Evolutionary conservation across 2,888 invertebrate species (phyloP), one percentile per base, ranked within the genome.

Genomic region (Erebia epiphron): DNA sequence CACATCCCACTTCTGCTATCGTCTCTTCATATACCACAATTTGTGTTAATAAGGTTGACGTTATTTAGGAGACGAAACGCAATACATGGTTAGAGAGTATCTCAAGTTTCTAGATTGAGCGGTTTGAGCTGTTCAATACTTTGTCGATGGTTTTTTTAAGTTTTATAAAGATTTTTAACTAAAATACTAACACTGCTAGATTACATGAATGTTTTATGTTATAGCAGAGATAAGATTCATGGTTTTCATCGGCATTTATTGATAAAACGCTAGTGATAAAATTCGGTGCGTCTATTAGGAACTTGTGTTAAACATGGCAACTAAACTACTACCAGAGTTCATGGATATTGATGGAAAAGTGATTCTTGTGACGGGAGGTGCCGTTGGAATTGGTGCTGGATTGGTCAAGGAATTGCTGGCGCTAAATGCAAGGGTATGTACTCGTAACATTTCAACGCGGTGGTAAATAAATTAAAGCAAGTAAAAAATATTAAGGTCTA

Each of bases 281-380:
- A 52, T 63, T 63, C 35, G 52, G 52, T 35, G n/a, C 35, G n/a
- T 11, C 0, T n/a, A 67, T 49, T 11, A n/a, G 50, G 13, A 35
- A n/a, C 14, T 14, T n/a, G 58, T 58, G 49, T 49, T 4, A 11
- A 58, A 60, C 13, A 67, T 67, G 67, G 54, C 66, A 10, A 46
- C 54, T 11, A 54, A 66, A 57, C 13, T 66, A 41, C 46, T 56
- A 16, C 56, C 56, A 43, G 67, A 69, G 76, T 80, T 79, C 77
- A 77, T 77, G 75, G 77, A 75, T 82, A 76, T 88, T 58, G 82
- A 88, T 18, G 85, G 87, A 21, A 91, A 90, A 84, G 90, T 92
- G 79, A 82, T 88, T 76, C 77, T 92, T 68, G 91, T 92, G 74
- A 91, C 90, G 0, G 92, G 92, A 1, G 92, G 91, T 0, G 91